Evolutionary conservation across 1,140 invertebrate genomes (phyloP).

Genomic region (Lepidurus apus): DNA sequence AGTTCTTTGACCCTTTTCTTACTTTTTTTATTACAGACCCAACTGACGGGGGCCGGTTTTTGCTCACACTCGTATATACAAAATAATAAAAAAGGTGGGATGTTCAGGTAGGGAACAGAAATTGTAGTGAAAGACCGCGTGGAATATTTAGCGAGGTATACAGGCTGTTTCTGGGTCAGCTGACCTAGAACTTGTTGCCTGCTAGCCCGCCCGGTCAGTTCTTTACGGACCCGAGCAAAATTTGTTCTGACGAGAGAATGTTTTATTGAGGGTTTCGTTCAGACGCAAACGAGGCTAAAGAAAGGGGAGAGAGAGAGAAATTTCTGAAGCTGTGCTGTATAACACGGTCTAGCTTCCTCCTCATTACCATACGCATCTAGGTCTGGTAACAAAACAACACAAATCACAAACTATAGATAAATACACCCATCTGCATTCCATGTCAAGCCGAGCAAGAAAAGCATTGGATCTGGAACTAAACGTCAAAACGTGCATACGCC

Average conservation of each 20-base stretch:
- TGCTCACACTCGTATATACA: not conserved
- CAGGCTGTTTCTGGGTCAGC: conserved; percentile 10
- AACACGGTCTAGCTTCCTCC: not conserved
- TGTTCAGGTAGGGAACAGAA: not conserved
- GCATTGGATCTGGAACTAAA: not conserved
- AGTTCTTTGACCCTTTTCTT: conserved; percentile 5
- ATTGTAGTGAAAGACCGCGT: not conserved
- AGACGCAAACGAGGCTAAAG: not conserved
- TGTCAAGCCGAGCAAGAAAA: not conserved
- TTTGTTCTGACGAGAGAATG: not conserved
- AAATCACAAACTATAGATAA: not conserved
- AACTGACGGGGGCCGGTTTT: not conserved
- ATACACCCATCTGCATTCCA: not conserved
- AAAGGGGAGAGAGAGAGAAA: not conserved
- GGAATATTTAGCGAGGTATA: not conserved
- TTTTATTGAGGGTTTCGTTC: not conserved
- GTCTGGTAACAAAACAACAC: not conserved
- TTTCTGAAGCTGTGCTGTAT: not conserved
- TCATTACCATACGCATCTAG: conserved; percentile 5
- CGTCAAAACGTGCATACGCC: not conserved
- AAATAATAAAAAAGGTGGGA: not conserved
- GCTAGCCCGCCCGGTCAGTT: not conserved
- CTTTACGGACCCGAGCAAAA: not conserved
- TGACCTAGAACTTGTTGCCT: not conserved
- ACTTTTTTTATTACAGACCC: not conserved